Evolutionary conservation across 2,888 invertebrate genomes (phyloP).

Genomic region (Limnephilus lunatus): DNA sequence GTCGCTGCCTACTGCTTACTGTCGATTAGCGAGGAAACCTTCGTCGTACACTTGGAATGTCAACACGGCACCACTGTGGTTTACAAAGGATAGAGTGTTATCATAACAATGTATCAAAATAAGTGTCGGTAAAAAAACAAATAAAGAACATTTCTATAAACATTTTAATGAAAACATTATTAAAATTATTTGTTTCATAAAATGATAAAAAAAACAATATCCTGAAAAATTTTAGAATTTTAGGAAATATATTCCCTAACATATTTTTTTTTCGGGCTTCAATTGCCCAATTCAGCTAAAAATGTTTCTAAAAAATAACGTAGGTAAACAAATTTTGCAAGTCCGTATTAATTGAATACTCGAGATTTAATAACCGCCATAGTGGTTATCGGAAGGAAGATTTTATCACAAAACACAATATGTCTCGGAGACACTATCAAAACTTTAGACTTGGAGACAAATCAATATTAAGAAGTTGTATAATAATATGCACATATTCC

Average conservation of each 20-base stretch:
- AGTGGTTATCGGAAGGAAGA: background rate
- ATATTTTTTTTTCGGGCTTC: background rate
- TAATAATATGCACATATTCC: conserved; percentile 47
- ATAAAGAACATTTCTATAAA: background rate
- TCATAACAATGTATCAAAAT: conserved; percentile 2
- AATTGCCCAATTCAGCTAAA: background rate
- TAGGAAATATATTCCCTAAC: background rate
- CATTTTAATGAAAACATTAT: background rate
- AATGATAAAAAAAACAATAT: background rate
- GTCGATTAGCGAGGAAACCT: background rate
- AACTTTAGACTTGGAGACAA: background rate
- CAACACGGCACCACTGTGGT: conserved; percentile 41
- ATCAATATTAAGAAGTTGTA: conserved; percentile 32
- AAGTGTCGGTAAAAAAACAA: background rate
- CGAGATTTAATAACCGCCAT: conserved; percentile 32
- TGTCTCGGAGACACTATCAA: background rate
- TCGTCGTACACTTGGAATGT: background rate
- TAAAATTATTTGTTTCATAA: background rate
- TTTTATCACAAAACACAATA: conserved; percentile 27
- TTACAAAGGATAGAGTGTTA: background rate
- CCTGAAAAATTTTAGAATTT: background rate
- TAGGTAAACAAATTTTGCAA: conserved; percentile 24
- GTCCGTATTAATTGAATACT: background rate
- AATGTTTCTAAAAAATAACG: conserved; percentile 33
- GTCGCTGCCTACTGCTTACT: too few species aligned